Evolutionary conservation across 1,140 invertebrate species (phyloP).

Genomic region (Diabrotica virgifera): DNA sequence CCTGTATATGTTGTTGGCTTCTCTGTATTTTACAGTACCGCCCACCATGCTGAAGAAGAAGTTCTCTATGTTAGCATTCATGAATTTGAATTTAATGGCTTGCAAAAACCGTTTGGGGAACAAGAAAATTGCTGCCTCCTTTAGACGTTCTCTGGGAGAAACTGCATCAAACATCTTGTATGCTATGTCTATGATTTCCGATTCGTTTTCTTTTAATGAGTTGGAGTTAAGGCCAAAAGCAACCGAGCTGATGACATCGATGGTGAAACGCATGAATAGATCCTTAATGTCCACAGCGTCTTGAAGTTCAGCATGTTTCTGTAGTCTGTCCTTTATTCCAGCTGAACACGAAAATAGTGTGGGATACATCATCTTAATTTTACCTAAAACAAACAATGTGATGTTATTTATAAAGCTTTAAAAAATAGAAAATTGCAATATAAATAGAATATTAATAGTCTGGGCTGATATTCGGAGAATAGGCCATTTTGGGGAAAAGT

Average conservation of each 20-base stretch:
- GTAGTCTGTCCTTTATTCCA: conserved; percentile 48
- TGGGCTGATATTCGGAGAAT: no score
- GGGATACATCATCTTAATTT: conserved; percentile 52
- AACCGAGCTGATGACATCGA: conserved; percentile 52
- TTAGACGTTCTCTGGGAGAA: background rate
- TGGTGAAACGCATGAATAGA: conserved; percentile 40
- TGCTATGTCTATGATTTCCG: conserved; percentile 46
- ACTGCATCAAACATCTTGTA: conserved; percentile 32
- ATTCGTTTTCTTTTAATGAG: conserved; percentile 52
- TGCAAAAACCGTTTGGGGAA: background rate
- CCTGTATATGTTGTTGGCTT: conserved; percentile 42
- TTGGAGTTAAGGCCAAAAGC: conserved; percentile 59
- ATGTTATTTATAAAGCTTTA: no score
- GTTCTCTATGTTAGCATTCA: conserved; percentile 18
- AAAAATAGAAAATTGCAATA: no score
- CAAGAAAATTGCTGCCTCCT: background rate
- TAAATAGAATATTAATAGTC: no score
- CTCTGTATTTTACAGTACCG: conserved; percentile 40
- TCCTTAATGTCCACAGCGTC: conserved; percentile 52
- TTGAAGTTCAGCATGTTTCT: conserved; percentile 23
- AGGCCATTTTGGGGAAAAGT: no score
- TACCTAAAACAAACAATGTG: conserved; percentile 33
- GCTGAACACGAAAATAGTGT: conserved; percentile 26
- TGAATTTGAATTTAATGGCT: conserved; percentile 8
- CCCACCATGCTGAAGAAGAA: conserved; percentile 48